These are phyloP conservation scores for Neosilurus mollespiculum DNA, from an alignment of 2,797 vertebrate species.

Conservation along the genomic window DNA sequence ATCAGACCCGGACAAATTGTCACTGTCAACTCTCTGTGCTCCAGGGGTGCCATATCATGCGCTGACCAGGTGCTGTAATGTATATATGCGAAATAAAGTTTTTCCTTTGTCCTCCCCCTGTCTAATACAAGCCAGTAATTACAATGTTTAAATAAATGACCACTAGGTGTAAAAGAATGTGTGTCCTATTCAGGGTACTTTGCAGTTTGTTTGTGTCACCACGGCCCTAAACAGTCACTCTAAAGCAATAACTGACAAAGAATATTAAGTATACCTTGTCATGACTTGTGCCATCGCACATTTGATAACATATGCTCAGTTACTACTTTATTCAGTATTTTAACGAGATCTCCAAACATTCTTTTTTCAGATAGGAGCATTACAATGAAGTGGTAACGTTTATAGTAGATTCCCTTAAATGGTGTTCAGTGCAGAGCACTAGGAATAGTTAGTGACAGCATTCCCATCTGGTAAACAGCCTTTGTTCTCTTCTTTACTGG, in stretches of 20 bases:
- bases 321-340: conserved; percentile 28
- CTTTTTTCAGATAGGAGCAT: conserved; percentile 26
- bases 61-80: neutral
- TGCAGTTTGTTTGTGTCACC: neutral
- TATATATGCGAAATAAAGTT: neutral
- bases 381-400: conserved; percentile 39
- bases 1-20: neutral
- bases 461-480: conserved; percentile 28
- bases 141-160: neutral
- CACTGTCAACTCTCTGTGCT: neutral
- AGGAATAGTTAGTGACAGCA: conserved; percentile 27
- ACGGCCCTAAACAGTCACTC: neutral
- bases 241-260: neutral
- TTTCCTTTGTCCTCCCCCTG: neutral
- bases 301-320: conserved; percentile 20
- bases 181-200: neutral
- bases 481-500: conserved; percentile 36
- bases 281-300: neutral
- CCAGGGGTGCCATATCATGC: neutral
- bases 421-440: conserved; percentile 30
- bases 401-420: conserved; percentile 34
- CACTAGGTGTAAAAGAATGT: neutral
- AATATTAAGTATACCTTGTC: conserved; percentile 19
- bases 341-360: conserved; percentile 17
- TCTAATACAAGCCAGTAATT: neutral